Conservation (phyloP, 2,113 vertebrate species). For the Rhinolophus sinicus region DNA sequence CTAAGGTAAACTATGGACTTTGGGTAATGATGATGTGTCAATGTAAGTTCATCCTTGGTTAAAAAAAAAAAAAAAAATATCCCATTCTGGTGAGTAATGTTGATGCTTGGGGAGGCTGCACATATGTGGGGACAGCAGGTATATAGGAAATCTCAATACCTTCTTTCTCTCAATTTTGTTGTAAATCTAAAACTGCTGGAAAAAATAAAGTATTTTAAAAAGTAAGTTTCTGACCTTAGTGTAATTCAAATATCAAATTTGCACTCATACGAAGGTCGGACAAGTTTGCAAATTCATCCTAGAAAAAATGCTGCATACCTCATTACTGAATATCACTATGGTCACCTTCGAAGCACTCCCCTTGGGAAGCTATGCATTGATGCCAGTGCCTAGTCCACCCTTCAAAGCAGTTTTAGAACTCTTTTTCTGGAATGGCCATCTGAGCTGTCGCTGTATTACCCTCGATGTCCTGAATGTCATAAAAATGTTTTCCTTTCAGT, state of each 20-base stretch:
- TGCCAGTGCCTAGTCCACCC: too few relatives aligned
- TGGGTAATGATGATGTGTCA: not conserved
- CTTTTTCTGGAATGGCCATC: too few relatives aligned
- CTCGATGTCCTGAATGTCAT: too few relatives aligned
- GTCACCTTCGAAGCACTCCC: too few relatives aligned
- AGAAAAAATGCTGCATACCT: too few relatives aligned
- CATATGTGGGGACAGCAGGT: not conserved
- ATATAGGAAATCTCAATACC: not conserved
- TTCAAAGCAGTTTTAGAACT: too few relatives aligned
- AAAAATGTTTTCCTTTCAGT: too few relatives aligned
- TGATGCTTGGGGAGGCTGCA: not conserved
- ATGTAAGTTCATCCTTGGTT: not conserved
- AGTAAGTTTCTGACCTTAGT: not conserved
- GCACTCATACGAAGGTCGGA: not conserved
- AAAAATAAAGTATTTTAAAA: not conserved
- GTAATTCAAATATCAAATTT: not conserved
- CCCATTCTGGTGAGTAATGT: not conserved
- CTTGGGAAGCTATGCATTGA: too few relatives aligned
- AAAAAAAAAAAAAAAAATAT: slow-evolving; percentile 31
- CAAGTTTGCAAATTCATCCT: too few relatives aligned
- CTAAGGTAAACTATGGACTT: not conserved
- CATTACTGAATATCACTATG: too few relatives aligned
- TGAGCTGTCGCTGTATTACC: too few relatives aligned
- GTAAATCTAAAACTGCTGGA: not conserved
- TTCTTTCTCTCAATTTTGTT: not conserved